Conservation (phyloP, 1,140 invertebrate genomes). For the Caerostris extrusa region DNA sequence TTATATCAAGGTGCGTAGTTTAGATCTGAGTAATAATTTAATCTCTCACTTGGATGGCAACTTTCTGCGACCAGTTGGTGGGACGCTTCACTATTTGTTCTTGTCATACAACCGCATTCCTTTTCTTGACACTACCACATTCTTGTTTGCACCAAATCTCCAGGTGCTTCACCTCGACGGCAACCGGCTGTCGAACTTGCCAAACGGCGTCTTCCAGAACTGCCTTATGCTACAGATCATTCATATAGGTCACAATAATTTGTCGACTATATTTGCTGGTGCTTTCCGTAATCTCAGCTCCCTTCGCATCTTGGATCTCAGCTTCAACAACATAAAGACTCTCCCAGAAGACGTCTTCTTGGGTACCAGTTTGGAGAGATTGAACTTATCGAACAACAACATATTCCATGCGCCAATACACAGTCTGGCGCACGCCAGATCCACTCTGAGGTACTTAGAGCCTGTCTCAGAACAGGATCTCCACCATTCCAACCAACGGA, state of each 20-base stretch:
- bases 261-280: slow-evolving; percentile 84
- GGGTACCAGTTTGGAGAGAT: slow-evolving; percentile 70
- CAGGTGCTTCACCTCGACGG: slow-evolving; percentile 83
- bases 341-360: slow-evolving; percentile 83
- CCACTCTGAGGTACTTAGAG: slow-evolving; percentile 69
- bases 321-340: slow-evolving; percentile 88
- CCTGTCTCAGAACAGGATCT: slow-evolving; percentile 67
- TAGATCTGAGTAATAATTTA: slow-evolving; percentile 93
- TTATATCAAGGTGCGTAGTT: slow-evolving; percentile 80
- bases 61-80: slow-evolving; percentile 90
- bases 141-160: slow-evolving; percentile 79
- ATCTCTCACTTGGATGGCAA: slow-evolving; percentile 89
- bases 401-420: slow-evolving; percentile 69
- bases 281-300: slow-evolving; percentile 82
- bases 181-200: slow-evolving; percentile 85
- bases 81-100: slow-evolving; percentile 90
- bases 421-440: slow-evolving; percentile 25
- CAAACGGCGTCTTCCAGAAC: slow-evolving; percentile 61
- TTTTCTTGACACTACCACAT: slow-evolving; percentile 62
- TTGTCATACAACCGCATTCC: slow-evolving; percentile 88
- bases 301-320: slow-evolving; percentile 89
- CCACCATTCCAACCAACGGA: slow-evolving; percentile 61
- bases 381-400: slow-evolving; percentile 77
- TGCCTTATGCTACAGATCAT: slow-evolving; percentile 81
- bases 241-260: slow-evolving; percentile 85